Conservation (phyloP, 2,113 vertebrate genomes). For the Corvus moneduloides region DNA sequence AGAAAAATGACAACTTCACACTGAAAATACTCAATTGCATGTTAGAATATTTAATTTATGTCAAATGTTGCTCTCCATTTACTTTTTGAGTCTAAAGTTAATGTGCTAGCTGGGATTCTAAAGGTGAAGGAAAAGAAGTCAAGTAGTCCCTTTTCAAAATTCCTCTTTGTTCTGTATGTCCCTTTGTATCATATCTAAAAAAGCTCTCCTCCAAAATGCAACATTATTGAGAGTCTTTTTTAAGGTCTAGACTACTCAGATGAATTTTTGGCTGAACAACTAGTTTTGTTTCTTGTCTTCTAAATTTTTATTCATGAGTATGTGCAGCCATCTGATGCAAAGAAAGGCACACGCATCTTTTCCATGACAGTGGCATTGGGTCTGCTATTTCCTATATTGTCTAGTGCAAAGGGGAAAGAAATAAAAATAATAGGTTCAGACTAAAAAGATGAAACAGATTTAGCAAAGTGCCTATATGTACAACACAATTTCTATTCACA, state of each 20-base stretch:
- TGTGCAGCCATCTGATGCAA: not conserved
- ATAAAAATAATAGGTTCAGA: not conserved
- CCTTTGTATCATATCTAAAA: not conserved
- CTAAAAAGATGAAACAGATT: not conserved
- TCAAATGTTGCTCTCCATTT: not conserved
- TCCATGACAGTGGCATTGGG: not conserved
- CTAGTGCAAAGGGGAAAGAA: not conserved
- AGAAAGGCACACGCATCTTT: not conserved
- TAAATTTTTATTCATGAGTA: not conserved
- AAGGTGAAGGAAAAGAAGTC: not conserved
- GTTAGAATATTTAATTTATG: not conserved
- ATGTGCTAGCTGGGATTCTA: not conserved
- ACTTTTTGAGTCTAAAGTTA: not conserved
- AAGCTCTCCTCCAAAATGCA: not conserved
- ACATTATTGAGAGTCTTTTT: not conserved
- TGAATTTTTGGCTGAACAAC: not conserved
- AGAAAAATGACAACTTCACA: slow-evolving; percentile 29
- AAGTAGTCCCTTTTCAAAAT: not conserved
- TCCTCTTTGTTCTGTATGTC: not conserved
- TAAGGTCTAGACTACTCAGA: not conserved
- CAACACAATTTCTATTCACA: not conserved
- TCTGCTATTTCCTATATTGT: not conserved
- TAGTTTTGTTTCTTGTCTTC: not conserved
- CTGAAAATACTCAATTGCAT: slow-evolving; percentile 2
- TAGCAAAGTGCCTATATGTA: not conserved